Conservation (phyloP, 2,888 invertebrate species). For the Elaeidobius kamerunicus region DNA sequence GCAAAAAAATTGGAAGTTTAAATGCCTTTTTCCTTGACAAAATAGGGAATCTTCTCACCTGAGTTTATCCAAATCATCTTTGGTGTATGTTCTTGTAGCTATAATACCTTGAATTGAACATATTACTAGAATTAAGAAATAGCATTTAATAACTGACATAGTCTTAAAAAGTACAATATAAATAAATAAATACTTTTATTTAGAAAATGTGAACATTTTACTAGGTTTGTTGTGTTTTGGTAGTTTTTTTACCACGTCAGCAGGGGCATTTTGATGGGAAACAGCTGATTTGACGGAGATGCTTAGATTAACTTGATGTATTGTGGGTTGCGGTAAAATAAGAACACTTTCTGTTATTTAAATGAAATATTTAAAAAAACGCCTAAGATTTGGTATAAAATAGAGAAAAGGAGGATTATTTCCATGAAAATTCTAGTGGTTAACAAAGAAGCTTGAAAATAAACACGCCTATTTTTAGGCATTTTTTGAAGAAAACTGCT, state of each 20-base stretch:
- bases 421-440: background rate
- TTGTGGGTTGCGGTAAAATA: background rate
- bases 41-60: constrained; percentile 47
- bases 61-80: constrained; percentile 57
- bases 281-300: background rate
- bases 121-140: constrained; percentile 10
- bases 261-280: background rate
- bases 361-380: background rate
- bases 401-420: background rate
- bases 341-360: background rate
- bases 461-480: constrained; percentile 32
- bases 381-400: background rate
- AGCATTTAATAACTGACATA: background rate
- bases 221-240: background rate
- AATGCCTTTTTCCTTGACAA: background rate
- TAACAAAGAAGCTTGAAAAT: constrained; percentile 35
- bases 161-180: background rate
- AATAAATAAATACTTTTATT: background rate
- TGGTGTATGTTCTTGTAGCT: constrained; percentile 51
- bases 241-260: background rate
- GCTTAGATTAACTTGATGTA: background rate
- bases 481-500: constrained; percentile 7
- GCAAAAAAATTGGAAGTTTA: constrained; percentile 36
- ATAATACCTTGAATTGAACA: constrained; percentile 10
- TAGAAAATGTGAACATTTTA: background rate